phyloP scores from a whole-genome alignment of 2,113 vertebrate genomes.

The Dolichotis patagonum region DNA sequence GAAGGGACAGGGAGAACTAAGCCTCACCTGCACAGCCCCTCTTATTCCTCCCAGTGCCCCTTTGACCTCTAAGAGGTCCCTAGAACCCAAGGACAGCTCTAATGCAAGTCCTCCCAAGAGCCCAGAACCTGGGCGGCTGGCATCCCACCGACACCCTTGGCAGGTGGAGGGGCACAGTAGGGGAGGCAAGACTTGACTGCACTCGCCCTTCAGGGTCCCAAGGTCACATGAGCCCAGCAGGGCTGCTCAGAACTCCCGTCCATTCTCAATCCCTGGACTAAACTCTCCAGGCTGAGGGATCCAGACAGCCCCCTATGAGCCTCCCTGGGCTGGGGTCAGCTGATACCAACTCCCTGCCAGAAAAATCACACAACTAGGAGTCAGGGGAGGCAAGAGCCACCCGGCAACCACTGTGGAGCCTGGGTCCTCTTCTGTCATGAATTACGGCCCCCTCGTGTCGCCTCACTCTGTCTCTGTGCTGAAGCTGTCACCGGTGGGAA shows the following conservation, averaged over 20 bases:
- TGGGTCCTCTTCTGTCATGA: neutral
- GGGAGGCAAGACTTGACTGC: accelerated
- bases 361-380: neutral
- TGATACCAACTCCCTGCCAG: neutral
- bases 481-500: neutral
- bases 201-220: neutral
- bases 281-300: neutral
- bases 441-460: neutral
- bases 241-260: neutral
- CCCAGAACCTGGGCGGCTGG: accelerated
- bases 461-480: neutral
- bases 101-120: accelerated
- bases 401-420: neutral
- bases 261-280: accelerated
- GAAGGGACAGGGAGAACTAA: accelerated
- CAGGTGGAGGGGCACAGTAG: accelerated
- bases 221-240: neutral
- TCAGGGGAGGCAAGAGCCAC: neutral
- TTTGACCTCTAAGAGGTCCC: neutral
- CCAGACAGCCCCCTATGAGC: neutral
- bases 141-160: accelerated
- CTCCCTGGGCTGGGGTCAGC: neutral
- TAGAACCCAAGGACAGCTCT: neutral
- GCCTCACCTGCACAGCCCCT: neutral
- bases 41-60: no score